Conservation (phyloP, 1,140 invertebrate genomes). For the Panulirus ornatus region DNA sequence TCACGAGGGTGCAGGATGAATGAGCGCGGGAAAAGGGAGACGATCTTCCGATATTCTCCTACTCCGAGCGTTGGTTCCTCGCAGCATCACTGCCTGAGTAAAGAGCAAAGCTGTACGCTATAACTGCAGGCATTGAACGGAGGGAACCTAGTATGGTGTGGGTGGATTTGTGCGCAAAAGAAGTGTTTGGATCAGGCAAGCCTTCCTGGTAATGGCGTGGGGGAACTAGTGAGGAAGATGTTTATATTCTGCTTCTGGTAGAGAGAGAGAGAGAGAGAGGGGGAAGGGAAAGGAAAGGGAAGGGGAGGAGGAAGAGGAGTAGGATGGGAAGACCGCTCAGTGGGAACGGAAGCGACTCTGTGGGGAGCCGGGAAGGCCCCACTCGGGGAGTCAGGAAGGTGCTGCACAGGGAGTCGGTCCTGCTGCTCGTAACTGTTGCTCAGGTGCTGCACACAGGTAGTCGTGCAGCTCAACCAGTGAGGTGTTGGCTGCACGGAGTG, state of each 20-base stretch:
- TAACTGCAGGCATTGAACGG: too few species aligned
- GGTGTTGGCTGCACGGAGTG: neutral
- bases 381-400: conserved; percentile 35
- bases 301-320: neutral
- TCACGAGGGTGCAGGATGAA: neutral
- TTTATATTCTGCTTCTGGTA: conserved; percentile 32
- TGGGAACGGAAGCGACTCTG: conserved; percentile 31
- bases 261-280: conserved; percentile 17
- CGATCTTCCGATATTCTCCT: conserved; percentile 2
- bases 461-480: too few species aligned
- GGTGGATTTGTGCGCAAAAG: too few species aligned
- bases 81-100: neutral
- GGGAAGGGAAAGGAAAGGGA: conserved; percentile 21
- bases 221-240: conserved; percentile 20
- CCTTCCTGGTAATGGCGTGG: neutral
- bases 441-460: too few species aligned
- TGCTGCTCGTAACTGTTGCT: too few species aligned
- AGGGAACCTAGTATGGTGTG: too few species aligned
- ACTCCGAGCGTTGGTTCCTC: neutral
- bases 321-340: conserved; percentile 36
- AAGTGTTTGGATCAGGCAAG: too few species aligned
- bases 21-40: conserved; percentile 11
- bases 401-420: conserved; percentile 29
- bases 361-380: conserved; percentile 14
- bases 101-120: neutral